Percentiles rank a stretch among this genome's conserved stretches.
Evolutionary conservation across 2,113 vertebrate genomes (phyloP).

Genomic region (human): GRCh38 chr2:86233001-86233500

Average conservation of each 20-base stretch:
- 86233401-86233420: not conserved
- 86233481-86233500: not conserved
- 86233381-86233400: slow-evolving; percentile 4
- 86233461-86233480: not conserved
- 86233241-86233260: not conserved
- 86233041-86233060: not conserved
- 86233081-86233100: not conserved
- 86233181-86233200: not conserved
- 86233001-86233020: not conserved
- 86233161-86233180: not conserved
- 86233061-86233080: not conserved
- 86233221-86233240: slow-evolving; percentile 28
- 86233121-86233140: not conserved
- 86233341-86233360: not conserved
- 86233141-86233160: not conserved
- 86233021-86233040: not conserved
- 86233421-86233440: not conserved
- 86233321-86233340: not conserved
- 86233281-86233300: not conserved
- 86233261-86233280: not conserved
- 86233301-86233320: not conserved
- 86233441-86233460: not conserved
- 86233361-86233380: not conserved
- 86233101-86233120: accelerated
- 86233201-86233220: not conserved